phyloP scores from a whole-genome alignment of 2,888 invertebrate genomes.

The Melitaea athalia region DNA sequence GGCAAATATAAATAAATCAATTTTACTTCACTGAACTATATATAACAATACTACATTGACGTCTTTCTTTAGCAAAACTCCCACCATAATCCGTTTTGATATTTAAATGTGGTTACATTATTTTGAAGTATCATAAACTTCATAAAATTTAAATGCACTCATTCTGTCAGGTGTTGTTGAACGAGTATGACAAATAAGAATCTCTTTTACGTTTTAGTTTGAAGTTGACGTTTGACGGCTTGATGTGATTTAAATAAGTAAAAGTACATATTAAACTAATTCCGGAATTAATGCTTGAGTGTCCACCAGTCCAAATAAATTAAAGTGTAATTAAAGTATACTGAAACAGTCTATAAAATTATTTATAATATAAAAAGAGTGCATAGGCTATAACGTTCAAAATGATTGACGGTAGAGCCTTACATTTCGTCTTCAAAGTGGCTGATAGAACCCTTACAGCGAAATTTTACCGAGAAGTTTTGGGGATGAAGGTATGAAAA shows the following conservation, averaged over 20 bases:
- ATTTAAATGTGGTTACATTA: not conserved
- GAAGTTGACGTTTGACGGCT: too few species aligned
- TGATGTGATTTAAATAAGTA: too few species aligned
- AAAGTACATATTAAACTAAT: too few species aligned
- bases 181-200: constrained; percentile 15
- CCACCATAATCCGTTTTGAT: not conserved
- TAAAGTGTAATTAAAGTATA: constrained; percentile 1
- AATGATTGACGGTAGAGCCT: constrained; percentile 88
- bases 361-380: not conserved
- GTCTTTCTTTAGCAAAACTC: not conserved
- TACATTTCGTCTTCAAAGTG: constrained; percentile 98
- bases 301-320: not conserved
- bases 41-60: too few species aligned
- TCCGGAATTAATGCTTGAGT: not conserved
- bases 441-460: constrained; percentile 93
- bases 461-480: constrained; percentile 93
- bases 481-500: constrained; percentile 95
- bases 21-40: too few species aligned
- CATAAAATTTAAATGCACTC: too few species aligned
- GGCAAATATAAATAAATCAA: too few species aligned
- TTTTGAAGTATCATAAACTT: not conserved
- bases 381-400: constrained; percentile 37
- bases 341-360: not conserved
- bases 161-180: constrained; percentile 9
- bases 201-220: too few species aligned